Conservation (phyloP, 2,888 invertebrate genomes). For the Seira musarum region DNA sequence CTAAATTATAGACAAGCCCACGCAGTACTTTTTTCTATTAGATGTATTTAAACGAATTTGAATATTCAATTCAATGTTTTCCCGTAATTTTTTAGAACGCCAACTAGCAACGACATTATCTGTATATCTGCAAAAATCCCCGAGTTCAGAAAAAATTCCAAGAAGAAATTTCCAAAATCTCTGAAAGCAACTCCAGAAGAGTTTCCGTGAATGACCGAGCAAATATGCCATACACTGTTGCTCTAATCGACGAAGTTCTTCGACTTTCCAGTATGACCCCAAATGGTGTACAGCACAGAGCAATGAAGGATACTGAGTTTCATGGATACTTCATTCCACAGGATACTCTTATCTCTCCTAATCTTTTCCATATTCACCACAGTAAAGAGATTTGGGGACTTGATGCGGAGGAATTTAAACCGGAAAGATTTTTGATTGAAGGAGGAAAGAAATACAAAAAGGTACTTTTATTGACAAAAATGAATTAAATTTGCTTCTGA, state of each 20-base stretch:
- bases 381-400: conserved; percentile 28
- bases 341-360: conserved; percentile 24
- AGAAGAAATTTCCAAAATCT: conserved; percentile 32
- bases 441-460: conserved; percentile 43
- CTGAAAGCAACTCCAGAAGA: conserved; percentile 33
- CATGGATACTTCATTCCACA: conserved; percentile 47
- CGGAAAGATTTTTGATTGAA: conserved; percentile 48
- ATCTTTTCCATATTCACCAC: conserved; percentile 31
- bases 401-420: conserved; percentile 45
- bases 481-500: too few species aligned
- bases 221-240: conserved; percentile 77
- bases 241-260: conserved; percentile 78
- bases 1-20: too few species aligned
- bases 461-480: too few species aligned
- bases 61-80: neutral
- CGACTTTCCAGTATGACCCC: conserved; percentile 78
- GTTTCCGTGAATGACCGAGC: conserved; percentile 30
- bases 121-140: conserved; percentile 38
- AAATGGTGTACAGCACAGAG: conserved; percentile 76
- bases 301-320: conserved; percentile 73
- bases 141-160: conserved; percentile 43
- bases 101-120: conserved; percentile 12
- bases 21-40: too few species aligned
- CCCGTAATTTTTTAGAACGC: conserved; percentile 16
- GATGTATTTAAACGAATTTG: neutral